Percentiles rank a stretch among this genome's conserved stretches.
Conservation (phyloP, 2,797 vertebrate genomes). For the Muraenolepis orangiensis region DNA sequence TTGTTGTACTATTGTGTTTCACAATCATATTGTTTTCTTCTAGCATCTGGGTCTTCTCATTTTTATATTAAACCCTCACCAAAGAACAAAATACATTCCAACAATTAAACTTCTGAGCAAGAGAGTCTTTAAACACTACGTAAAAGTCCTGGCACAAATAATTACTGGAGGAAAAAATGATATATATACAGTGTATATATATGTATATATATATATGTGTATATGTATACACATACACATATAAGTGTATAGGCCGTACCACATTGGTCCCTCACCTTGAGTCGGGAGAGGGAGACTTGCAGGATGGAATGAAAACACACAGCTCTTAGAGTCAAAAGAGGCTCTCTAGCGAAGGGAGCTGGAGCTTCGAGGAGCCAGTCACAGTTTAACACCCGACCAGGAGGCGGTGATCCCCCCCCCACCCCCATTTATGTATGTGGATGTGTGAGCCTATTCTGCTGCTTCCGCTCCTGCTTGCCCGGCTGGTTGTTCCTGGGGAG, state of each 20-base stretch:
- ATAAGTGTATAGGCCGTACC: too few species aligned
- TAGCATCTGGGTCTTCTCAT: not conserved
- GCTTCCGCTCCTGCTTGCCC: slow-evolving; percentile 42
- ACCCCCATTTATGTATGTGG: slow-evolving; percentile 41
- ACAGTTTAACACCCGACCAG: slow-evolving; percentile 39
- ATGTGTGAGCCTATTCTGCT: slow-evolving; percentile 44
- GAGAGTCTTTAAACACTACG: not conserved
- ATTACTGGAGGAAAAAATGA: not conserved
- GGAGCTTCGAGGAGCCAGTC: slow-evolving; percentile 39
- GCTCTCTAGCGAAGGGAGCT: slow-evolving; percentile 8
- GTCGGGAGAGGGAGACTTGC: not conserved
- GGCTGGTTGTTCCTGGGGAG: slow-evolving; percentile 66
- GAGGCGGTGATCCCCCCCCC: slow-evolving; percentile 36
- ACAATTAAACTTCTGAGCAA: not conserved
- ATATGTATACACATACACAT: too few species aligned
- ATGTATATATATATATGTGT: too few species aligned
- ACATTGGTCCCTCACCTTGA: too few species aligned
- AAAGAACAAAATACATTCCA: not conserved
- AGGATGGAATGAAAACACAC: slow-evolving; percentile 9
- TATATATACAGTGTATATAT: too few species aligned
- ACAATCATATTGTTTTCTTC: not conserved
- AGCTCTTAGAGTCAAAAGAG: slow-evolving; percentile 12
- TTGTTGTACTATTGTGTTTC: not conserved
- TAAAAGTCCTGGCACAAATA: not conserved
- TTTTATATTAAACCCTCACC: not conserved